Conservation (phyloP, 2,797 vertebrate genomes). For the Clarias pachynema region DNA sequence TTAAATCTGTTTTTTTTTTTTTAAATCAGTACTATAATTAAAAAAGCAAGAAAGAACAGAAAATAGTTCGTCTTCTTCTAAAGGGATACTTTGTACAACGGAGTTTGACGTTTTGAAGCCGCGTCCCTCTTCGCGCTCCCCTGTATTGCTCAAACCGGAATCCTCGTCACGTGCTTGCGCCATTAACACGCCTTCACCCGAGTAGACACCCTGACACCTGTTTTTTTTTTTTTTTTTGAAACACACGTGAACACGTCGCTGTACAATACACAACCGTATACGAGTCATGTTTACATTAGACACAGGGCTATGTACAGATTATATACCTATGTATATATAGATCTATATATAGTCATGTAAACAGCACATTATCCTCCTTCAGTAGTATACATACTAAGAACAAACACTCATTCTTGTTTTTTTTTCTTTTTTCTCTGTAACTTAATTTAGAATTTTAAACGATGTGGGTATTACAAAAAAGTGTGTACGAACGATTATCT, state of each 20-base stretch:
- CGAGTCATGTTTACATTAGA: slow-evolving; percentile 78
- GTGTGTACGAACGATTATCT: slow-evolving; percentile 53
- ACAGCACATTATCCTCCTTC: slow-evolving; percentile 82
- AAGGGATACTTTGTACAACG: slow-evolving; percentile 72
- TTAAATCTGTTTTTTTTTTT: slow-evolving; percentile 68
- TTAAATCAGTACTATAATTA: slow-evolving; percentile 62
- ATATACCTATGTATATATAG: slow-evolving; percentile 74
- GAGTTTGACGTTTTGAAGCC: slow-evolving; percentile 71
- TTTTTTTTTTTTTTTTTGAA: slow-evolving; percentile 45
- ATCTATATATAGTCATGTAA: slow-evolving; percentile 79
- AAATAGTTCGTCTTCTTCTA: slow-evolving; percentile 64
- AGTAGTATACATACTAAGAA: slow-evolving; percentile 80
- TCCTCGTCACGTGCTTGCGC: slow-evolving; percentile 34
- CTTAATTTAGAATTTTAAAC: background rate
- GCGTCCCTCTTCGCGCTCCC: slow-evolving; percentile 67
- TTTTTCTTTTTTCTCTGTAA: background rate
- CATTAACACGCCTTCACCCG: slow-evolving; percentile 55
- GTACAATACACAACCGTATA: slow-evolving; percentile 57
- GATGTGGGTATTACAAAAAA: slow-evolving; percentile 1
- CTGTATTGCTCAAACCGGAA: slow-evolving; percentile 65
- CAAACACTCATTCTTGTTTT: slow-evolving; percentile 71
- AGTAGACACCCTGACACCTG: slow-evolving; percentile 67
- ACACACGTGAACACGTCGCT: slow-evolving; percentile 62
- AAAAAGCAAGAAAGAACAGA: slow-evolving; percentile 62
- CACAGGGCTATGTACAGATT: slow-evolving; percentile 83